These are phyloP conservation scores for Troides helena DNA, from an alignment of 2,888 invertebrate species.

Conservation along the genomic window DNA sequence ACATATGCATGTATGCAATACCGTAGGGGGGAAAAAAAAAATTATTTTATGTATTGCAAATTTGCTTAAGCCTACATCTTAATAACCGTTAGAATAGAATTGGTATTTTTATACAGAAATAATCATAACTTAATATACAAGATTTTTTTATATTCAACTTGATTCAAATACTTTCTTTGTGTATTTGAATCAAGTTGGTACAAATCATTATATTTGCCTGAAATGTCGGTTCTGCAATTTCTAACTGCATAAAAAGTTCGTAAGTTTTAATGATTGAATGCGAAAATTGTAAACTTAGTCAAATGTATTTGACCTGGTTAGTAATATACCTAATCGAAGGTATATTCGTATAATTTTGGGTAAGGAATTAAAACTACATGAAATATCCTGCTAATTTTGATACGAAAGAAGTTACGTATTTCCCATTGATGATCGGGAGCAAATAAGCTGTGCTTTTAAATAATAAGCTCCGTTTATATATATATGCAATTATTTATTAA, in stretches of 20 bases:
- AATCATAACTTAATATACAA: neutral
- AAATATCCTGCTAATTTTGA: neutral
- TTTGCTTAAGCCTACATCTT: too few species aligned
- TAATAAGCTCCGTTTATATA: neutral
- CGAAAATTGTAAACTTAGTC: conserved; percentile 61
- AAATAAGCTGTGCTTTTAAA: too few species aligned
- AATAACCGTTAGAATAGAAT: neutral
- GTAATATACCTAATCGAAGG: neutral
- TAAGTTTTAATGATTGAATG: conserved; percentile 61
- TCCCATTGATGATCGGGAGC: too few species aligned
- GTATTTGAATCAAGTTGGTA: neutral
- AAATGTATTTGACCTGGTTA: conserved; percentile 24
- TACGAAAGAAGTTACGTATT: neutral
- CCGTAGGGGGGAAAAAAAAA: too few species aligned
- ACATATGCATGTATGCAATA: too few species aligned
- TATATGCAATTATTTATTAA: neutral
- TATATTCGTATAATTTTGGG: neutral
- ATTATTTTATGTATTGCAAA: too few species aligned
- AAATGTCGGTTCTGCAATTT: conserved; percentile 44
- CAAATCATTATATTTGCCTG: conserved; percentile 8
- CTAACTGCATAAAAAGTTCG: conserved; percentile 37
- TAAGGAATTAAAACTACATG: neutral
- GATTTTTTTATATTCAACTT: neutral
- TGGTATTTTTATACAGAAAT: neutral
- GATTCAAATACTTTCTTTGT: neutral